phyloP scores from a whole-genome alignment of 53 echinoderm and acorn worm genomes.

The Holothuria leucospilota region DNA sequence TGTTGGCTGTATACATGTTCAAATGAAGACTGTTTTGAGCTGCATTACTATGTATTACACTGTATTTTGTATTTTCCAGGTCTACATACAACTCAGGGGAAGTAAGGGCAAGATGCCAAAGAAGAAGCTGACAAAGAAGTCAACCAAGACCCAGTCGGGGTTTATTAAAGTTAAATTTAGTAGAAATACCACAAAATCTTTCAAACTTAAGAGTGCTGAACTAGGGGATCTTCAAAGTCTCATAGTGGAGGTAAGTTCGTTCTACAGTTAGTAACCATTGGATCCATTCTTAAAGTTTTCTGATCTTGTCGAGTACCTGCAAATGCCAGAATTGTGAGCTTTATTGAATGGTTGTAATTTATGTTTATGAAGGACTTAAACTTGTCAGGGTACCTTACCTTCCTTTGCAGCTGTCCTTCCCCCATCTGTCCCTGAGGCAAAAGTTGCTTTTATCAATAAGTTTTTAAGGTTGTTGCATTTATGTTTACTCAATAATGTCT shows the following conservation, averaged over 20 bases:
- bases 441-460: too few relatives aligned
- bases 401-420: too few relatives aligned
- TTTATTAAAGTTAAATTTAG: constrained; percentile 82
- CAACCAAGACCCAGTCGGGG: constrained; percentile 85
- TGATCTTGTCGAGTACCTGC: too few relatives aligned
- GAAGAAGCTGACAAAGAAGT: constrained; percentile 78
- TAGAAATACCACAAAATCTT: constrained; percentile 85
- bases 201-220: constrained; percentile 87
- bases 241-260: constrained; percentile 72
- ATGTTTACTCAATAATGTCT: too few relatives aligned
- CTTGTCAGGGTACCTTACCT: too few relatives aligned
- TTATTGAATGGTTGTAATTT: neutral
- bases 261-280: too few relatives aligned
- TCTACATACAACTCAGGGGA: constrained; percentile 81
- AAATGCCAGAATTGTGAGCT: neutral
- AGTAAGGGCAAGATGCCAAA: constrained; percentile 84
- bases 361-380: neutral
- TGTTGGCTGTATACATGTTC: neutral
- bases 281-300: too few relatives aligned
- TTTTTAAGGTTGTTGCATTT: too few relatives aligned
- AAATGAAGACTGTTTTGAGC: neutral
- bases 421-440: too few relatives aligned
- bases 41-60: neutral
- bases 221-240: constrained; percentile 81
- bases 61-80: constrained; percentile 58